Base-by-base conservation (phyloP, 2,113 vertebrate species). In the Lonchura striata region DNA sequence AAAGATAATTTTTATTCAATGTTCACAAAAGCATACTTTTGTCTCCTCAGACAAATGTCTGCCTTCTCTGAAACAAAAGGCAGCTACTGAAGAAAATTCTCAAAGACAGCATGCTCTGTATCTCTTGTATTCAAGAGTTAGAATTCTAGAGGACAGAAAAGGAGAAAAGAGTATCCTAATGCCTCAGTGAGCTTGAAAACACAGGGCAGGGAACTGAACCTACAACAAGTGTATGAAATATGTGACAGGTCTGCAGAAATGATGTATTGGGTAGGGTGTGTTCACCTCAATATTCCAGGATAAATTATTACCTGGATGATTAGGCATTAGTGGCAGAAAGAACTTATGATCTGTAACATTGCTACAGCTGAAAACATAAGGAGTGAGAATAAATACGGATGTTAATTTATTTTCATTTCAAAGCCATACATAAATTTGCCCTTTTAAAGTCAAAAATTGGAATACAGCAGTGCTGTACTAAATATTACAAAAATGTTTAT, bases 151-250 rank as follows among this genome's bases (percentile, higher is more conserved):
- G 52, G 78, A 71, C 65, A 56, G 61, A 52, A 88, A 76, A 83
- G 44, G 53, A 87, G 47, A 76, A 90, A 91, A 85, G 11, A 60
- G 10, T 52, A 57, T 76, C 59, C 66, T 69, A 71, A 72, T 60
- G 57, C 19, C 49, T 85, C 90, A 87, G 21, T 80, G 88, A 94
- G 20, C 41, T 68, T 91, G 57, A 88, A 94, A 94, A 88, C 53
- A 80, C 10, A 74, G 27, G 59, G 25, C 79, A 88, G 66, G 25
- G 59, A 86, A 47, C n/a, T 63, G 50, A 88, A 77, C n/a, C 14
- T 94, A 90, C 82, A 94, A 87, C 52, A 91, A 47, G 23, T 61
- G 10, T 74, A 86, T 88, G 90, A 95, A 94, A 77, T 85, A 95
- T 86, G 54, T 65, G 82, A 94, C 79, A 86, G 7, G 4, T 50